Evolutionary conservation across 2,797 vertebrate genomes (phyloP), one percentile per base, ranked within the genome.

Genomic region (Austrolebias charrua): DNA sequence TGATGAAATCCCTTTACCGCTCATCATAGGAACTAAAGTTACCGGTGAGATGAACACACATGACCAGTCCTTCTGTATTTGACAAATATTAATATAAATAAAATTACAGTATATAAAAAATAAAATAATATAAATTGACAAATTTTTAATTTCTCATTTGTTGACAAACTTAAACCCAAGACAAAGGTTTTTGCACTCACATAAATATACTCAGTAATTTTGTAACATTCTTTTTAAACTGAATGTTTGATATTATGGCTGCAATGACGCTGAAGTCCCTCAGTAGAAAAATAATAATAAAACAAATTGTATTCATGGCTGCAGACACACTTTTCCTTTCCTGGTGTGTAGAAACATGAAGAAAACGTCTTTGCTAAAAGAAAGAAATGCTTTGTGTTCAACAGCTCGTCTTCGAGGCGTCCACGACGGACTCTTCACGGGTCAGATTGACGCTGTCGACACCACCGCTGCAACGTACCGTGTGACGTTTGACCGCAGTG

Each of bases 11-110:
- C 98, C 98, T 20, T 84, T 99, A 51, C 96, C 96, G 0, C 91
- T 99, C 80, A 97, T 98, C 80, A 99, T 99, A 78, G 98, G 98
- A 89, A 99, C 98, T 61, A 99, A 99, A 95, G 98, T 99, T 83
- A 99, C 91, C 2, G 91, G 91, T 92, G 47, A 42, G 63, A 49
- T 61, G 4, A 46, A 28, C 24, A 18, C 38, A 14, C 38, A 45
- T 19, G 1, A 38, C 35, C 35, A 9, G 33, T 38, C 9, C 31
- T 33, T 33, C 31, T 33, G 8, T 24, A 3, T 24, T 24, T 24
- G 24, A 24, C 24, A 24, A 24, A 2, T 24, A 24, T 24, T 24
- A 24, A 24, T 24, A 24, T 24, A 3, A 24, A 24, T 24, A 24
- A 24, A 24, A 24, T 24, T 24, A n/a, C n/a, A n/a, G n/a, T n/a